A percentile compares a stretch with the other conserved stretches of the same genome.
These are phyloP conservation scores for Copidosoma floridanum DNA, from an alignment of 1,140 invertebrate genomes.

Conservation along the genomic window DNA sequence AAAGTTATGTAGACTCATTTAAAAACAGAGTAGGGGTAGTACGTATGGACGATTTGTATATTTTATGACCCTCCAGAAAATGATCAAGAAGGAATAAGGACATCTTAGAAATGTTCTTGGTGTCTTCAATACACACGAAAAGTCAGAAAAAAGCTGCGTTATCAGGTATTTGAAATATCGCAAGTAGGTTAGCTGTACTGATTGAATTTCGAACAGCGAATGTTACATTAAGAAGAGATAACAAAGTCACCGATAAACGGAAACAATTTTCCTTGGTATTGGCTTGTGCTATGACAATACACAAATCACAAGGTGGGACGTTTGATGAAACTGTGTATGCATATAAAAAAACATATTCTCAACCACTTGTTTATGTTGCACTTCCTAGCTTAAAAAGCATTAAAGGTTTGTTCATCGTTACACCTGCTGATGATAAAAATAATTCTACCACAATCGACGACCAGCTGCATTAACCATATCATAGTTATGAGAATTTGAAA, in stretches of 20 bases:
- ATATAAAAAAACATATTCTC: slow-evolving; percentile 24
- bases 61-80: too few species aligned
- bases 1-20: slow-evolving; percentile 38
- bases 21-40: slow-evolving; percentile 33
- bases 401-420: slow-evolving; percentile 31
- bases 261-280: slow-evolving; percentile 39
- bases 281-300: slow-evolving; percentile 39
- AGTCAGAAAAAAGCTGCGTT: slow-evolving; percentile 27
- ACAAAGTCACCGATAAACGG: slow-evolving; percentile 36
- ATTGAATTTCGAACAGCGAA: slow-evolving; percentile 35
- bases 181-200: slow-evolving; percentile 20
- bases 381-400: slow-evolving; percentile 29
- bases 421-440: slow-evolving; percentile 21
- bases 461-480: neutral
- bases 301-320: slow-evolving; percentile 34
- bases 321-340: slow-evolving; percentile 34
- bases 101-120: slow-evolving; percentile 25
- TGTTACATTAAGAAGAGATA: slow-evolving; percentile 34
- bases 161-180: slow-evolving; percentile 12
- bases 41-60: slow-evolving; percentile 24
- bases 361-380: slow-evolving; percentile 32
- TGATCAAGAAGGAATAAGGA: too few species aligned
- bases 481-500: slow-evolving; percentile 15
- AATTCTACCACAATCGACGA: slow-evolving; percentile 11
- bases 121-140: slow-evolving; percentile 23